Conservation (phyloP, 2,888 invertebrate species). For the Sphaeridia pumilis region DNA sequence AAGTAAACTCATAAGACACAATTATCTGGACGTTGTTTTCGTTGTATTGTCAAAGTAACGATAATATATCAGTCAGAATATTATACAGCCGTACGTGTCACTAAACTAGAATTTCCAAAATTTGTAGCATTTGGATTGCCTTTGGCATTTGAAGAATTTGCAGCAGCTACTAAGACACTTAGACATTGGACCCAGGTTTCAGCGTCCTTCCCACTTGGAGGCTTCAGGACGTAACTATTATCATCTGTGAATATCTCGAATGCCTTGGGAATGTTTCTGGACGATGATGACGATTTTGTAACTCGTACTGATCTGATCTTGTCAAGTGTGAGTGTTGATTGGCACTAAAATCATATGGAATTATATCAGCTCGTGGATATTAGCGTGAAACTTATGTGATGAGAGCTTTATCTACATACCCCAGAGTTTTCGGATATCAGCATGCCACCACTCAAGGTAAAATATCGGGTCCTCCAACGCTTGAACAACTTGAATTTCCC, state of each 20-base stretch:
- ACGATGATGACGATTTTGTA: constrained; percentile 74
- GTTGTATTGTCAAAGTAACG: no score
- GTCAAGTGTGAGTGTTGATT: constrained; percentile 65
- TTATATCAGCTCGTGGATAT: neutral
- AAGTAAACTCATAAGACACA: neutral
- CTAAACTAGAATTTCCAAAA: neutral
- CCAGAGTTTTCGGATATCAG: constrained; percentile 14
- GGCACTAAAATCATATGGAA: constrained; percentile 5
- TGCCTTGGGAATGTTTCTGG: constrained; percentile 84
- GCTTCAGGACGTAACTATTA: constrained; percentile 83
- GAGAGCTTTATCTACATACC: constrained; percentile 1
- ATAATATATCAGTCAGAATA: neutral
- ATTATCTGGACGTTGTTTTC: neutral
- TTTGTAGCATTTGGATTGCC: neutral
- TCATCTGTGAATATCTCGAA: constrained; percentile 94
- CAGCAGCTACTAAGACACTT: constrained; percentile 30
- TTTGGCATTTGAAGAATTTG: constrained; percentile 16
- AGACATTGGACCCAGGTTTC: constrained; percentile 80
- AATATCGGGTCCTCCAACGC: constrained; percentile 85
- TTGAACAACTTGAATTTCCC: constrained; percentile 83
- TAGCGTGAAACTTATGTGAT: neutral
- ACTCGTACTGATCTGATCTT: constrained; percentile 92
- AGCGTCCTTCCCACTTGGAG: constrained; percentile 85
- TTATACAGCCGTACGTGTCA: constrained; percentile 15
- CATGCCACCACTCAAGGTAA: constrained; percentile 74